Evolutionary conservation across 2,113 vertebrate genomes (phyloP).

Genomic region (Rhinichthys klamathensis): DNA sequence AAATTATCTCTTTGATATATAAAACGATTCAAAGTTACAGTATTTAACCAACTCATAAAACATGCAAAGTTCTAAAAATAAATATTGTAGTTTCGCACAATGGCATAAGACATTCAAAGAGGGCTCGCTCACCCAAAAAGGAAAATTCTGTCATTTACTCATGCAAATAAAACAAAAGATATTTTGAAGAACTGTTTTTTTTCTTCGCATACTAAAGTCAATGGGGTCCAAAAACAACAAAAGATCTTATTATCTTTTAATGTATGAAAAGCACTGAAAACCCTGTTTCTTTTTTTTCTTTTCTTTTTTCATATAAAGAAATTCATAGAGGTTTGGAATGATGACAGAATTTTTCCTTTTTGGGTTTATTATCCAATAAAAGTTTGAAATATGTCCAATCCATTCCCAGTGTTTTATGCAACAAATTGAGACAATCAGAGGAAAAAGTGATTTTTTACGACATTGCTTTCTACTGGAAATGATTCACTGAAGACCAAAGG

Average conservation of each 20-base stretch:
- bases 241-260: background rate
- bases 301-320: background rate
- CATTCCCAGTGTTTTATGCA: background rate
- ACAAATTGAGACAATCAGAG: background rate
- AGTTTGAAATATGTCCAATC: background rate
- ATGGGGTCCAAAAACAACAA: background rate
- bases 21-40: background rate
- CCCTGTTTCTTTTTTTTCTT: background rate
- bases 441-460: slow-evolving; percentile 19
- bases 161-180: background rate
- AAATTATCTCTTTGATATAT: background rate
- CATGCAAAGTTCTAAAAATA: background rate
- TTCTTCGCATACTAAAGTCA: background rate
- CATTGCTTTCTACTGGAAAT: slow-evolving; percentile 49
- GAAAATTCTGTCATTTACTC: background rate
- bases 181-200: background rate
- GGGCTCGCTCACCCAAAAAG: background rate
- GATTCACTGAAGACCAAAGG: slow-evolving; percentile 44
- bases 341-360: background rate
- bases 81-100: background rate
- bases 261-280: background rate
- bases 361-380: background rate
- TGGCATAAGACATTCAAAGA: background rate
- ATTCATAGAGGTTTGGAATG: background rate
- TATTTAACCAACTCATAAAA: background rate